Conservation (phyloP, 2,797 vertebrate genomes). For the Sebastes paucispinis region DNA sequence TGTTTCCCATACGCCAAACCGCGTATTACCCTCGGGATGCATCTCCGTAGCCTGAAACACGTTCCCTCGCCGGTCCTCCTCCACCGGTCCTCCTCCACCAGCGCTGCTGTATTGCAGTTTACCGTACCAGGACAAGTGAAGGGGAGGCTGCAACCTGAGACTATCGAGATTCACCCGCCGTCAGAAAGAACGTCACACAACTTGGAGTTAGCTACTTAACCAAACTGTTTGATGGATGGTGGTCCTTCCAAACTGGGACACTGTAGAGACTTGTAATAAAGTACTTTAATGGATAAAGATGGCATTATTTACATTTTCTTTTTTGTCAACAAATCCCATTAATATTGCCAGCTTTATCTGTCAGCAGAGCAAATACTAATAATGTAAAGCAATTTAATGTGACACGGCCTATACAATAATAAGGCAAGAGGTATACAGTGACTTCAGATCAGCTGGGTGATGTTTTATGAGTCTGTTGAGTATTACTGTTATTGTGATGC, state of each 20-base stretch:
- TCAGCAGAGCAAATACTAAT: background rate
- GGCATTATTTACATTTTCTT: background rate
- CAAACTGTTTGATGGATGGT: conserved; percentile 19
- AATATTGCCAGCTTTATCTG: background rate
- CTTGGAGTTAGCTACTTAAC: conserved; percentile 14
- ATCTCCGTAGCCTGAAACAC: background rate
- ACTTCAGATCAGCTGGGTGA: background rate
- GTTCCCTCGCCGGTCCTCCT: too few species aligned
- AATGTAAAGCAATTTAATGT: background rate
- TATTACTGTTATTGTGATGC: background rate
- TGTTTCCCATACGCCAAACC: conserved; percentile 27
- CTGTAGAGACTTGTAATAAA: conserved; percentile 19
- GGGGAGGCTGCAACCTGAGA: background rate
- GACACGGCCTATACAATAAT: background rate
- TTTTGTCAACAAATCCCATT: background rate
- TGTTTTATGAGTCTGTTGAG: background rate
- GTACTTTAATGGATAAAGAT: background rate
- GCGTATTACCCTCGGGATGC: background rate
- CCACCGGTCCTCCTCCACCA: too few species aligned
- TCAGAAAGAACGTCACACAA: background rate
- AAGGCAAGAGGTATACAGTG: background rate
- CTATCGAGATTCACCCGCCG: background rate
- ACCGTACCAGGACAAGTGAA: background rate
- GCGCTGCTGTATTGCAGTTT: background rate
- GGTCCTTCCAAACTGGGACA: background rate